Evolutionary conservation across 2,113 vertebrate species (phyloP).

Genomic region (Gracilinanus agilis): DNA sequence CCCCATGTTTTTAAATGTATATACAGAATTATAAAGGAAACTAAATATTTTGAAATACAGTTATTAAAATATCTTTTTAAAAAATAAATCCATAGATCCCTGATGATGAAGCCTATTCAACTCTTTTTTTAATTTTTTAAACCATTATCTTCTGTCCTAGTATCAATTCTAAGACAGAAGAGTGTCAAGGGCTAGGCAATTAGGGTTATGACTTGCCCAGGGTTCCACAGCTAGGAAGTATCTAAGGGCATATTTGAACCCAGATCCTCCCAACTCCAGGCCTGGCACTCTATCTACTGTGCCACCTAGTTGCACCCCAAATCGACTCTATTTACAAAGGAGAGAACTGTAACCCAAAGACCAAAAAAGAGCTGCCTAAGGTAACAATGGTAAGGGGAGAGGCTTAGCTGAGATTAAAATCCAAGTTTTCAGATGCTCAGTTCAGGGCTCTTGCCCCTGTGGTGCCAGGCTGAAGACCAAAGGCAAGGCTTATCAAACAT

Average conservation of each 20-base stretch:
- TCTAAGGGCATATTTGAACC: too few relatives aligned
- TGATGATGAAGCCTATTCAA: neutral
- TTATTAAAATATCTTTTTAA: neutral
- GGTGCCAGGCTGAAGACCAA: too few relatives aligned
- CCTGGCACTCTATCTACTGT: too few relatives aligned
- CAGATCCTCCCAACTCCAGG: too few relatives aligned
- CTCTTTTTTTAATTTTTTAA: neutral
- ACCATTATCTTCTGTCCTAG: too few relatives aligned
- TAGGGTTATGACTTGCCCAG: too few relatives aligned
- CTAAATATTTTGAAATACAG: too few relatives aligned
- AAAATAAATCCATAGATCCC: neutral
- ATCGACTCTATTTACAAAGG: neutral
- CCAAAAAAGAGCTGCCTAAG: neutral
- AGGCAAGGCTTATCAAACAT: too few relatives aligned
- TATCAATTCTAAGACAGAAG: too few relatives aligned
- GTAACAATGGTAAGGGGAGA: neutral
- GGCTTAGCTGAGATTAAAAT: neutral
- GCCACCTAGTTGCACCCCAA: neutral
- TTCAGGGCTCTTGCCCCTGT: neutral
- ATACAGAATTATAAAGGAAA: neutral
- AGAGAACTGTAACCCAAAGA: neutral
- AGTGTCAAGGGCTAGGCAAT: too few relatives aligned
- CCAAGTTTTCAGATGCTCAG: neutral
- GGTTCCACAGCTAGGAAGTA: too few relatives aligned
- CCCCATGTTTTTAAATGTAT: too few relatives aligned